Evolutionary conservation across 2,113 vertebrate genomes (phyloP).

Genomic region (Clarias gariepinus): DNA sequence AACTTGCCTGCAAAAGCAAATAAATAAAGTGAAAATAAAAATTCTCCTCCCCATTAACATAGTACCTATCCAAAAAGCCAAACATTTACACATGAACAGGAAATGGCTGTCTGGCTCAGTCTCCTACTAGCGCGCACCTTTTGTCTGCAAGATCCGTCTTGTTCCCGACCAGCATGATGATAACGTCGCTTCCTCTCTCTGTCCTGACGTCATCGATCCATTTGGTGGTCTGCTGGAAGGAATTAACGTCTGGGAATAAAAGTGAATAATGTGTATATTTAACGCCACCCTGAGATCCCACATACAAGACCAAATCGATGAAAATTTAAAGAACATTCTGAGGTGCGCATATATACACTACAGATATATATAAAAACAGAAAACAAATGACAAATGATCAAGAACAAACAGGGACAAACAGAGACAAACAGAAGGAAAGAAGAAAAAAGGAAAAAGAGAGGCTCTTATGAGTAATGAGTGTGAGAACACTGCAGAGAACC

Average conservation of each 20-base stretch:
- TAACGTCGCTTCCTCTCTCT: conserved; percentile 97
- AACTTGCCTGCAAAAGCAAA: conserved; percentile 88
- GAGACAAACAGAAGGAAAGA: conserved; percentile 16
- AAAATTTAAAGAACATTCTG: background rate
- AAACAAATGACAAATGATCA: background rate
- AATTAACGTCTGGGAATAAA: conserved; percentile 88
- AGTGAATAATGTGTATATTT: background rate
- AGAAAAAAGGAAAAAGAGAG: background rate
- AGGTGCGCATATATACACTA: too few species aligned
- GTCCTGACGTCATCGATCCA: conserved; percentile 99
- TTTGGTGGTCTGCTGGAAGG: conserved; percentile 99
- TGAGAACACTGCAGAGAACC: background rate
- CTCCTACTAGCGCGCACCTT: conserved; percentile 74
- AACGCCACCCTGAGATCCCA: too few species aligned
- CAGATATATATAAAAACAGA: background rate
- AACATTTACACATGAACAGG: background rate
- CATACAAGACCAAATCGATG: background rate
- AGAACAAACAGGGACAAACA: conserved; percentile 6
- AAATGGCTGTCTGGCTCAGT: background rate
- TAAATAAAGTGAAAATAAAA: background rate
- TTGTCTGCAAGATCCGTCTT: conserved; percentile 99
- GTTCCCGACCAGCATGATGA: conserved; percentile 99
- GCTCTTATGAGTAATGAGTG: background rate
- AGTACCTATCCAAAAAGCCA: background rate
- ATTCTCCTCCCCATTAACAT: background rate